These are phyloP conservation scores for Hemiscyllium ocellatum DNA, from an alignment of 2,113 vertebrate genomes.

Conservation along the genomic window DNA sequence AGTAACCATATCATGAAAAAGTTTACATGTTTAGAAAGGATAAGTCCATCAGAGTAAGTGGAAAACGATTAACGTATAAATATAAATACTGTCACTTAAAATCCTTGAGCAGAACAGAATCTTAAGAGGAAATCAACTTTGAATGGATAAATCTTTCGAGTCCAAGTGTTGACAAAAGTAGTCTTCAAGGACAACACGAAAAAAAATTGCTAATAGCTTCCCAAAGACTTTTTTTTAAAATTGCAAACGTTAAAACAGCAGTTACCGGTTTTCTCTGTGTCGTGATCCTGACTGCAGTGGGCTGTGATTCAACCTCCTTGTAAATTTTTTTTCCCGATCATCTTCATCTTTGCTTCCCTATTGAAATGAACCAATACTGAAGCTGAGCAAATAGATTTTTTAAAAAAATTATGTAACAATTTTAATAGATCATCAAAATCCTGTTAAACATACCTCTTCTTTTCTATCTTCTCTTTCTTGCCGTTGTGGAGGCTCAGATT, in stretches of 20 bases:
- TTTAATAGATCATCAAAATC: background rate
- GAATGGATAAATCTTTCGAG: background rate
- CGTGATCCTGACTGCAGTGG: constrained; percentile 82
- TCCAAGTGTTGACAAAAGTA: background rate
- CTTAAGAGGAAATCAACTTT: background rate
- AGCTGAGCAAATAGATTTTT: background rate
- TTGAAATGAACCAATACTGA: constrained; percentile 40
- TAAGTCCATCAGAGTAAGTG: background rate
- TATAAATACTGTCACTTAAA: background rate
- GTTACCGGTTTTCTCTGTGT: constrained; percentile 85
- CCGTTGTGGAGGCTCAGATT: constrained; percentile 70
- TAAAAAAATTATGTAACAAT: background rate
- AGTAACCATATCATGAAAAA: background rate
- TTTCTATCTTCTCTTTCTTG: constrained; percentile 86
- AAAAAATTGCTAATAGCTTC: background rate
- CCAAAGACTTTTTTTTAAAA: too few species aligned
- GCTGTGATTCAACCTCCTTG: constrained; percentile 86
- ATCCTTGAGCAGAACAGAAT: background rate
- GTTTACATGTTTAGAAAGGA: background rate
- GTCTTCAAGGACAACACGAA: background rate
- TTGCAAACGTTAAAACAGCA: background rate
- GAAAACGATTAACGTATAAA: background rate
- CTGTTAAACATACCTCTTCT: constrained; percentile 61
- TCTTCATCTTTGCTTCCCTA: constrained; percentile 66
- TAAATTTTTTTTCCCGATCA: constrained; percentile 86